Evolutionary conservation across 2,888 invertebrate species (phyloP).

Genomic region (Helleia helle): DNA sequence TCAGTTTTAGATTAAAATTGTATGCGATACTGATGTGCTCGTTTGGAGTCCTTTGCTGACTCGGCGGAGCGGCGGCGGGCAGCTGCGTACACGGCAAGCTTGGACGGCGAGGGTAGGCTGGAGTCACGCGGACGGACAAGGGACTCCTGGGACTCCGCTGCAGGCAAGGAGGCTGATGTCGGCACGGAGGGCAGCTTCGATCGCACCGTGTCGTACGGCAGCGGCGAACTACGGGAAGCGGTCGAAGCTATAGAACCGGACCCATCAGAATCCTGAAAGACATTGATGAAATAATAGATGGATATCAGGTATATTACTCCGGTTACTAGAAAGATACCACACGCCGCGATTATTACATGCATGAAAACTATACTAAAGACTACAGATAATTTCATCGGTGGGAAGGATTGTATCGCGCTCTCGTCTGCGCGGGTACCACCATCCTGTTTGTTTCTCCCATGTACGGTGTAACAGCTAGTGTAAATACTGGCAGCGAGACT

Average conservation of each 20-base stretch:
- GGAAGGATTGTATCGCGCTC: too few species aligned
- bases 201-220: constrained; percentile 59
- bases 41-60: constrained; percentile 72
- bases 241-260: constrained; percentile 63
- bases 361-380: too few species aligned
- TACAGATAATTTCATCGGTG: too few species aligned
- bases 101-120: constrained; percentile 76
- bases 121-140: constrained; percentile 60
- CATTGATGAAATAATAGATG: not conserved
- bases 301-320: too few species aligned
- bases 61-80: constrained; percentile 71
- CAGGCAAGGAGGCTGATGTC: constrained; percentile 63
- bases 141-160: constrained; percentile 67
- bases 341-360: too few species aligned
- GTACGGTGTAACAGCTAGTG: too few species aligned
- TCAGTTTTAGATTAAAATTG: constrained; percentile 70
- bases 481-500: too few species aligned
- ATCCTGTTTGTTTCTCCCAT: too few species aligned
- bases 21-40: constrained; percentile 78
- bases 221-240: constrained; percentile 57
- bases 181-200: constrained; percentile 61
- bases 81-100: constrained; percentile 74
- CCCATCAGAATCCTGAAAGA: constrained; percentile 56
- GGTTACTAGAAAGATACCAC: too few species aligned
- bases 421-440: too few species aligned